Conservation (phyloP, 1,140 invertebrate genomes). For the Hyposmocoma kahamanoa region DNA sequence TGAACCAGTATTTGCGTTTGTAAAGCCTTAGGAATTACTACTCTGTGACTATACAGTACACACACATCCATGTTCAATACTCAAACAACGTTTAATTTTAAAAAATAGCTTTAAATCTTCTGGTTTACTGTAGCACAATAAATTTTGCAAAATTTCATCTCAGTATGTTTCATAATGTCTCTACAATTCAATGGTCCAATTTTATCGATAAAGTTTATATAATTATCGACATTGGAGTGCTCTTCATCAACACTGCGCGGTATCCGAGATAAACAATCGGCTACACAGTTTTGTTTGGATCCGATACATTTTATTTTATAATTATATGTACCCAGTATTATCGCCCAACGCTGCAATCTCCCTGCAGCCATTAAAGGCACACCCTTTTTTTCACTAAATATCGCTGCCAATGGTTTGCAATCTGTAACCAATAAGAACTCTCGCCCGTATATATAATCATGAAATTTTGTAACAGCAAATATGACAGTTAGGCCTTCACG, state of each 20-base stretch:
- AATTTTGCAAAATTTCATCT: neutral
- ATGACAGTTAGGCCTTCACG: slow-evolving; percentile 66
- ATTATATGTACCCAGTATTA: slow-evolving; percentile 12
- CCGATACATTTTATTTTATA: slow-evolving; percentile 22
- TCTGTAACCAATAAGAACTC: slow-evolving; percentile 63
- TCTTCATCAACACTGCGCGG: neutral
- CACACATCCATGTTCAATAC: slow-evolving; percentile 6
- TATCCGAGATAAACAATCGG: slow-evolving; percentile 23
- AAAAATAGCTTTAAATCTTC: slow-evolving; percentile 6
- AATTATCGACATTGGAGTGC: neutral
- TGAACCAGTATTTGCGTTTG: neutral
- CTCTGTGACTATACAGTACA: neutral
- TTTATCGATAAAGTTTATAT: neutral
- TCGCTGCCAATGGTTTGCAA: slow-evolving; percentile 55
- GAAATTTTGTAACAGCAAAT: slow-evolving; percentile 50
- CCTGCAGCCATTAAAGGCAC: slow-evolving; percentile 21
- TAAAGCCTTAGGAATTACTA: neutral
- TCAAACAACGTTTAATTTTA: neutral
- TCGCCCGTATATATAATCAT: slow-evolving; percentile 58
- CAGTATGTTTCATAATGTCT: neutral
- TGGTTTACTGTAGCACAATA: slow-evolving; percentile 1
- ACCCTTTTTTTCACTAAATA: slow-evolving; percentile 33
- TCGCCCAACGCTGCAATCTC: slow-evolving; percentile 26
- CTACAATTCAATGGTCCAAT: neutral
- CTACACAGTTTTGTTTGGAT: slow-evolving; percentile 20